Percentiles rank a stretch among this genome's conserved stretches.
Conservation (phyloP, 2,797 vertebrate genomes). For the Rhabdomys pumilio region DNA sequence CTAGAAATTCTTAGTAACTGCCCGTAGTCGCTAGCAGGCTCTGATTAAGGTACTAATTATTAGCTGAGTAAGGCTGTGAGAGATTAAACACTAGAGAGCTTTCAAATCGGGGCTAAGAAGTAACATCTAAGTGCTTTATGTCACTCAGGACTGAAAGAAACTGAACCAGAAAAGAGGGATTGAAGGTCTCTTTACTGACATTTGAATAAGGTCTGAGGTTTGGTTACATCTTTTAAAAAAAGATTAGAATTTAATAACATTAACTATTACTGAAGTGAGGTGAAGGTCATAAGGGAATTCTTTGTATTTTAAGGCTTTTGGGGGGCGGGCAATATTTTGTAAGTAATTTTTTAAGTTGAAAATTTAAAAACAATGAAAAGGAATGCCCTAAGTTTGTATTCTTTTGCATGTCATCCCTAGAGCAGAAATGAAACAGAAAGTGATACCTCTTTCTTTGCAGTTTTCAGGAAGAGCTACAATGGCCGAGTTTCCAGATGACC, state of each 20-base stretch:
- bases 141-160: conserved; percentile 5
- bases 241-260: conserved; percentile 41
- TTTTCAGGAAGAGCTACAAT: conserved; percentile 78
- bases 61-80: background rate
- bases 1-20: background rate
- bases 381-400: background rate
- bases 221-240: background rate
- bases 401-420: conserved; percentile 35
- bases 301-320: conserved; percentile 46
- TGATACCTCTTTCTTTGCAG: conserved; percentile 5
- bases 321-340: background rate
- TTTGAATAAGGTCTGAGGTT: background rate
- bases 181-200: background rate
- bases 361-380: background rate
- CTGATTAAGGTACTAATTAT: conserved; percentile 36
- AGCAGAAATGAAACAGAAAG: conserved; percentile 84
- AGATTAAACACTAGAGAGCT: background rate
- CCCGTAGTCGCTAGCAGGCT: background rate
- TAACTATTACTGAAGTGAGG: conserved; percentile 19
- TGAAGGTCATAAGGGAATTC: background rate
- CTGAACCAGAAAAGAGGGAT: conserved; percentile 10
- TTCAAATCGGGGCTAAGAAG: conserved; percentile 11
- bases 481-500: conserved; percentile 85
- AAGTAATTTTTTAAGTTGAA: conserved; percentile 54
- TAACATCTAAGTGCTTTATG: conserved; percentile 11